These are phyloP conservation scores for Microctonus hyperodae DNA, from an alignment of 2,888 invertebrate genomes.

Conservation along the genomic window DNA sequence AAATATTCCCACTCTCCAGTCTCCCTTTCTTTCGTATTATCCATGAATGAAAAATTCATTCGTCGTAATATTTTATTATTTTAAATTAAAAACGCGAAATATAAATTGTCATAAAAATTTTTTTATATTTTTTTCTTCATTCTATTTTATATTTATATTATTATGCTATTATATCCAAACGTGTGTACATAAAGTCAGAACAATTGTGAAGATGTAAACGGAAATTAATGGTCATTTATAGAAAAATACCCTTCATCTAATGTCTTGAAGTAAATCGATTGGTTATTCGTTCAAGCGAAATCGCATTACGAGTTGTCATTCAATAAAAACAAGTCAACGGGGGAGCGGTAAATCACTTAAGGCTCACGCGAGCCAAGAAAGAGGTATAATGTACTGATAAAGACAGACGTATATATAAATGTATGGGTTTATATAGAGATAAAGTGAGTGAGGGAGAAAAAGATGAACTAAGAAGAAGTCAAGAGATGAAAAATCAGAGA, in stretches of 20 bases:
- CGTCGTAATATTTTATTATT: not conserved
- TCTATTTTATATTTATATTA: too few species aligned
- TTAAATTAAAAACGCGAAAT: not conserved
- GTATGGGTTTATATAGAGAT: not conserved
- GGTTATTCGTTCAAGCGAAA: constrained; percentile 59
- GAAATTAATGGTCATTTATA: constrained; percentile 52
- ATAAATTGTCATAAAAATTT: not conserved
- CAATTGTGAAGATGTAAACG: constrained; percentile 30
- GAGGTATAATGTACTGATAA: constrained; percentile 22
- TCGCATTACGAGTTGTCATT: constrained; percentile 59
- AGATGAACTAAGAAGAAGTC: too few species aligned
- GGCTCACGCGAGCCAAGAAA: constrained; percentile 46
- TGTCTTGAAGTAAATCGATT: constrained; percentile 56
- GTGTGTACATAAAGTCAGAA: not conserved
- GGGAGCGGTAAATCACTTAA: constrained; percentile 60
- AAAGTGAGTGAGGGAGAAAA: not conserved
- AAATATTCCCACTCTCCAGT: constrained; percentile 16
- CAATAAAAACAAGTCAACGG: constrained; percentile 56
- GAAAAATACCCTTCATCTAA: constrained; percentile 42
- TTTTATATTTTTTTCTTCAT: not conserved
- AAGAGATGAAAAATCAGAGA: too few species aligned
- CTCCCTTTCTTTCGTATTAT: not conserved
- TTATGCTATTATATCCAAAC: not conserved
- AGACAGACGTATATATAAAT: not conserved
- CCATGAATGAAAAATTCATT: not conserved